Conservation (phyloP, 2,888 invertebrate species). For the Calameuta filiformis region DNA sequence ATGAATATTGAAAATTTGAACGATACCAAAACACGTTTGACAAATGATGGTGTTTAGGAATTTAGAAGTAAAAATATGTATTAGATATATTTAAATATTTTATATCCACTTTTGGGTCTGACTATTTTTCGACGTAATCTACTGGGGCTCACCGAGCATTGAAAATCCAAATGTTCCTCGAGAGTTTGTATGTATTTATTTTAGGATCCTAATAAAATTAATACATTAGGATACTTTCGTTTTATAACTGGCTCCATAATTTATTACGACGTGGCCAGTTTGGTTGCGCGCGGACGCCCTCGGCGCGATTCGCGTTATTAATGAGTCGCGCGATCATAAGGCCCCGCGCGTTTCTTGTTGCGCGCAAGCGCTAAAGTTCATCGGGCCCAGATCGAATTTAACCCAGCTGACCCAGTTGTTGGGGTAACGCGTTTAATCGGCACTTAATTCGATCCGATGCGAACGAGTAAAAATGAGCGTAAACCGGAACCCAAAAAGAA, state of each 20-base stretch:
- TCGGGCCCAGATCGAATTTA: constrained; percentile 1
- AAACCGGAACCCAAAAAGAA: not conserved
- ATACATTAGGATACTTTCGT: constrained; percentile 8
- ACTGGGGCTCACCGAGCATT: not conserved
- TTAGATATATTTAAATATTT: not conserved
- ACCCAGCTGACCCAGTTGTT: not conserved
- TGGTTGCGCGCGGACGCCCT: not conserved
- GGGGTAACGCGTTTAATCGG: not conserved
- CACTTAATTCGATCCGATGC: not conserved
- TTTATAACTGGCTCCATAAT: constrained; percentile 5
- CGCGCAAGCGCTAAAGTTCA: constrained; percentile 4
- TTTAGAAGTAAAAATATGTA: too few relatives aligned
- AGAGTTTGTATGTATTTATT: not conserved
- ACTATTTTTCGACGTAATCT: not conserved
- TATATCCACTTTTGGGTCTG: not conserved
- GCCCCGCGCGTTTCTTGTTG: not conserved
- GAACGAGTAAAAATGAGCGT: not conserved
- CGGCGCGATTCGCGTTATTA: constrained; percentile 4
- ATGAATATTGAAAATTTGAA: not conserved
- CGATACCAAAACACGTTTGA: too few relatives aligned
- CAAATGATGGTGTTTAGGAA: too few relatives aligned
- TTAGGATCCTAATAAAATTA: not conserved
- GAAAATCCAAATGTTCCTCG: not conserved
- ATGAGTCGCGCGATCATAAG: not conserved
- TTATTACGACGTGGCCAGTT: constrained; percentile 5